Evolutionary conservation across 2,113 vertebrate genomes (phyloP).

Genomic region (Macaca mulatta): DNA sequence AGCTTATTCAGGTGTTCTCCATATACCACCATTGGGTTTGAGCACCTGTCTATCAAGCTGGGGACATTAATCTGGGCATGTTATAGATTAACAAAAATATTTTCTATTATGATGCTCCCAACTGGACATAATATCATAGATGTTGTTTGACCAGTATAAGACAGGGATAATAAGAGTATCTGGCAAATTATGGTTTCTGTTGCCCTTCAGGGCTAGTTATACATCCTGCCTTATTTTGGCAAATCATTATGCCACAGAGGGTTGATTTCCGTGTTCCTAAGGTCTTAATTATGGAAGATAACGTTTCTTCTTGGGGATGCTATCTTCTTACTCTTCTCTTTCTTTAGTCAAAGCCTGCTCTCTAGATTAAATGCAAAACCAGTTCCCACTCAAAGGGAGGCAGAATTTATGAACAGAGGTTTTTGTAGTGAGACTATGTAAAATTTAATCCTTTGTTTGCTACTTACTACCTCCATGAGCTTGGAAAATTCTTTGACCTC

Average conservation of each 20-base stretch:
- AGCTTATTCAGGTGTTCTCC: not conserved
- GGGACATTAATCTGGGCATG: not conserved
- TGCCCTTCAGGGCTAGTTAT: not conserved
- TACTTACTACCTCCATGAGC: not conserved
- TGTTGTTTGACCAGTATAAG: not conserved
- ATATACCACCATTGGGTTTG: not conserved
- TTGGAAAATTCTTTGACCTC: not conserved
- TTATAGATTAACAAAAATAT: not conserved
- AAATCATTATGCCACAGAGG: not conserved
- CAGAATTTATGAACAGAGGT: not conserved
- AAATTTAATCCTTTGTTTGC: not conserved
- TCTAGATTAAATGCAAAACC: not conserved
- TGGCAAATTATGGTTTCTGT: not conserved
- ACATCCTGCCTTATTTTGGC: not conserved
- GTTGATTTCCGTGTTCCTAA: not conserved
- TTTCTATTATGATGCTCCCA: not conserved
- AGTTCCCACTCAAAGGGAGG: not conserved
- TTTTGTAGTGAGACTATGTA: not conserved
- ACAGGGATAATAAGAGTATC: not conserved
- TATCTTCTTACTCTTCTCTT: not conserved
- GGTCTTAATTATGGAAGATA: not conserved
- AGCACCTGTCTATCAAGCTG: not conserved
- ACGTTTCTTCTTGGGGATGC: not conserved
- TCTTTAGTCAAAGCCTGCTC: not conserved
- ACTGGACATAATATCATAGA: not conserved